Evolutionary conservation across 2,888 invertebrate species (phyloP).

Genomic region (Campoplex capitator): DNA sequence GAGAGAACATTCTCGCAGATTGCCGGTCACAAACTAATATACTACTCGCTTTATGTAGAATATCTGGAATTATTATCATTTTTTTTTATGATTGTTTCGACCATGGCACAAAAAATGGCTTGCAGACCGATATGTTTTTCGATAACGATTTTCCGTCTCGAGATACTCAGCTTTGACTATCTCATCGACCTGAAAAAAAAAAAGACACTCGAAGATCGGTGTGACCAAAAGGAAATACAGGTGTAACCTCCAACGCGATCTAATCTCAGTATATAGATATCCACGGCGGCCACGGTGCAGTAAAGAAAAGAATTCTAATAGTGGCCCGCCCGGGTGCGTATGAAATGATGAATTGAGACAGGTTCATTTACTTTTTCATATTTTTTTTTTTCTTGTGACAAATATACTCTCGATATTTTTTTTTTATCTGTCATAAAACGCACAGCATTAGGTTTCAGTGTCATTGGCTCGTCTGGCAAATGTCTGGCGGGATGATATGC

Average conservation of each 20-base stretch:
- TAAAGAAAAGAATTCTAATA: conserved; percentile 1
- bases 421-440: background rate
- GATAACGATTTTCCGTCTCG: conserved; percentile 12
- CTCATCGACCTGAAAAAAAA: conserved; percentile 40
- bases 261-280: background rate
- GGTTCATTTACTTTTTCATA: conserved; percentile 11
- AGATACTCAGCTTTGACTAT: background rate
- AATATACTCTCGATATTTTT: background rate
- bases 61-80: background rate
- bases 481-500: background rate
- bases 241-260: conserved; percentile 19
- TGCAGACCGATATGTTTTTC: background rate
- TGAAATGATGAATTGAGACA: background rate
- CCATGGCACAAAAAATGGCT: conserved; percentile 17
- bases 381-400: background rate
- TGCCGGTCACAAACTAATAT: background rate
- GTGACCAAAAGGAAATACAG: conserved; percentile 7
- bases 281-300: background rate
- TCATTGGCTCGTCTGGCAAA: background rate
- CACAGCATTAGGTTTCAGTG: background rate
- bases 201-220: background rate
- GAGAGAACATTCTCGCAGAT: conserved; percentile 24
- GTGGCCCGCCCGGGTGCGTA: background rate
- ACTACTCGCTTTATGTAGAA: background rate
- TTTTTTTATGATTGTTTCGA: background rate